Evolutionary conservation across 2,113 vertebrate species (phyloP).

Genomic region (Xenopus borealis): DNA sequence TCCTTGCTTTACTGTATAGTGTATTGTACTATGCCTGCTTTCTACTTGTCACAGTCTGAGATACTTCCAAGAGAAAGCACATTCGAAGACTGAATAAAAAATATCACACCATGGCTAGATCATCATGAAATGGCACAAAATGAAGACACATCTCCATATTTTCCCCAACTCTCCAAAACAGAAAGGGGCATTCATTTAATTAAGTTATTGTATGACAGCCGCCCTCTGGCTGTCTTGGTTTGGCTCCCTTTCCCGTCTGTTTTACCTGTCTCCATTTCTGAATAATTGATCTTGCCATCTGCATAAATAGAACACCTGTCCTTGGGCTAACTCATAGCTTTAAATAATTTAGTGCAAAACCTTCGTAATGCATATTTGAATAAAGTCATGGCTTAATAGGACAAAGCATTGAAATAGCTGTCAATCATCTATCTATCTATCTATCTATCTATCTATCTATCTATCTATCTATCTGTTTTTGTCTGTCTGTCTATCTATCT

Average conservation of each 20-base stretch:
- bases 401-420: slow-evolving; percentile 58
- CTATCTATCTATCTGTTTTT: background rate
- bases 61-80: background rate
- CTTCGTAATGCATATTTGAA: slow-evolving; percentile 65
- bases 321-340: slow-evolving; percentile 66
- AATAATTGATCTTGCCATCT: slow-evolving; percentile 85
- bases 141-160: slow-evolving; percentile 15
- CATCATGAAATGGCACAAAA: slow-evolving; percentile 12
- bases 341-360: slow-evolving; percentile 82
- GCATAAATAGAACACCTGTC: slow-evolving; percentile 75
- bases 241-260: slow-evolving; percentile 77
- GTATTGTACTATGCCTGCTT: background rate
- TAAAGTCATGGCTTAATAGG: slow-evolving; percentile 65
- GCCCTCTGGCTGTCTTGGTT: slow-evolving; percentile 66
- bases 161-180: slow-evolving; percentile 17
- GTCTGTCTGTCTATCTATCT: background rate
- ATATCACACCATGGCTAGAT: slow-evolving; percentile 13
- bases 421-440: background rate
- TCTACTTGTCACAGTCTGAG: background rate
- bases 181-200: slow-evolving; percentile 46
- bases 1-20: background rate
- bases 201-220: slow-evolving; percentile 62
- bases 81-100: background rate
- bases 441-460: slow-evolving; percentile 3
- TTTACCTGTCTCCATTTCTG: slow-evolving; percentile 76